A percentile compares a stretch with the other conserved stretches of the same genome.
Evolutionary conservation across 2,888 invertebrate species (phyloP).

Genomic region (Hyposoter didymator): DNA sequence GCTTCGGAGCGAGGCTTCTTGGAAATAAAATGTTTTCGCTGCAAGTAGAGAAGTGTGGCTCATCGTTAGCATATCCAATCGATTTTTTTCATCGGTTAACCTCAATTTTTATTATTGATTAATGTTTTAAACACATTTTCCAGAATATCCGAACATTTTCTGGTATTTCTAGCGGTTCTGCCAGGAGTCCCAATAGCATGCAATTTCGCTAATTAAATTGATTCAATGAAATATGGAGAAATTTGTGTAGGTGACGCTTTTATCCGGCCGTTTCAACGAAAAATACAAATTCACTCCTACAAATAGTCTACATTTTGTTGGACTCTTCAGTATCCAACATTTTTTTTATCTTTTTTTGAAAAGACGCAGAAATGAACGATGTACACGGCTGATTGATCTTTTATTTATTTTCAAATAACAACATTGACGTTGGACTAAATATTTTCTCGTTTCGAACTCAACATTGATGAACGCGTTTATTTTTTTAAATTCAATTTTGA

Average conservation of each 20-base stretch:
- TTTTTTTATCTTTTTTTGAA: too few relatives aligned
- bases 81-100: background rate
- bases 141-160: background rate
- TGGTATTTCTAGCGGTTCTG: background rate
- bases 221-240: conserved; percentile 32
- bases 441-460: background rate
- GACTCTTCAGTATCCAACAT: too few relatives aligned
- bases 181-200: background rate
- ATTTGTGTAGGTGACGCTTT: background rate
- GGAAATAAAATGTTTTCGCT: background rate
- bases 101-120: background rate
- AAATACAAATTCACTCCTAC: background rate
- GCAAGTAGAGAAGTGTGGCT: background rate
- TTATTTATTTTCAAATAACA: too few relatives aligned
- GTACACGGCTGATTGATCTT: too few relatives aligned
- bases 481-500: too few relatives aligned
- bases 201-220: conserved; percentile 48
- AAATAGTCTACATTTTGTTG: too few relatives aligned
- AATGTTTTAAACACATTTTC: background rate
- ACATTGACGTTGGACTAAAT: too few relatives aligned
- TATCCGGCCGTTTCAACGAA: background rate
- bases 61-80: background rate
- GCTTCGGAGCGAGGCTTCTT: background rate
- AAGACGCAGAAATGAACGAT: too few relatives aligned
- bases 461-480: too few relatives aligned